A percentile compares a stretch with the other conserved stretches of the same genome.
Evolutionary conservation across 2,888 invertebrate species (phyloP).

Genomic region (Lasioglossum pauxillum): DNA sequence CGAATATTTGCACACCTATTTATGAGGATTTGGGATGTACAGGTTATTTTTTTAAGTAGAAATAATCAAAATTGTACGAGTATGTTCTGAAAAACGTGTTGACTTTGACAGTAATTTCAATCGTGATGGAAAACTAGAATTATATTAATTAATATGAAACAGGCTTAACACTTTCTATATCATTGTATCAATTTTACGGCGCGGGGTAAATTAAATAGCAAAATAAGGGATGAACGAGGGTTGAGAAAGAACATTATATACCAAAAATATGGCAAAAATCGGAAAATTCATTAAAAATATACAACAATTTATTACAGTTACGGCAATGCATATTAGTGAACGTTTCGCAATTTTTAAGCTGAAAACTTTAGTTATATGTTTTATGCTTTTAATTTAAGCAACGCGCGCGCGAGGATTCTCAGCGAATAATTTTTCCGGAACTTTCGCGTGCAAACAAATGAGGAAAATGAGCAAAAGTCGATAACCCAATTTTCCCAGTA

Average conservation of each 20-base stretch:
- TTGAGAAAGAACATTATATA: not conserved
- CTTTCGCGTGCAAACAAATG: not conserved
- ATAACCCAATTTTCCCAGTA: not conserved
- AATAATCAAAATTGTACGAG: no score
- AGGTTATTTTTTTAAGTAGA: not conserved
- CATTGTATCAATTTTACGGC: not conserved
- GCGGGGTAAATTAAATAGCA: no score
- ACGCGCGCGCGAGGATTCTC: not conserved
- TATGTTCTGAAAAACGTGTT: not conserved
- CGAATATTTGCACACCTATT: not conserved
- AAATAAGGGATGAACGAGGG: not conserved
- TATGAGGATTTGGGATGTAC: not conserved
- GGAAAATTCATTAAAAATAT: no score
- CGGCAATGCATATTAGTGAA: not conserved
- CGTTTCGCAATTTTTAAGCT: no score
- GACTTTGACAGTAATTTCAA: not conserved
- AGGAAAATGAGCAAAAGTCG: not conserved
- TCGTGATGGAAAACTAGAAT: no score
- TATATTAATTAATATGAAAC: not conserved
- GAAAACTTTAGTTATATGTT: no score
- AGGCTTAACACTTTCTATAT: not conserved
- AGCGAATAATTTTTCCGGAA: not conserved
- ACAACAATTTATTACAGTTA: not conserved
- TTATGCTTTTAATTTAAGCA: not conserved
- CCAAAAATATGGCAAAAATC: no score